Evolutionary conservation across 2,888 invertebrate genomes (phyloP).

Genomic region (Eumerus sabulonum): DNA sequence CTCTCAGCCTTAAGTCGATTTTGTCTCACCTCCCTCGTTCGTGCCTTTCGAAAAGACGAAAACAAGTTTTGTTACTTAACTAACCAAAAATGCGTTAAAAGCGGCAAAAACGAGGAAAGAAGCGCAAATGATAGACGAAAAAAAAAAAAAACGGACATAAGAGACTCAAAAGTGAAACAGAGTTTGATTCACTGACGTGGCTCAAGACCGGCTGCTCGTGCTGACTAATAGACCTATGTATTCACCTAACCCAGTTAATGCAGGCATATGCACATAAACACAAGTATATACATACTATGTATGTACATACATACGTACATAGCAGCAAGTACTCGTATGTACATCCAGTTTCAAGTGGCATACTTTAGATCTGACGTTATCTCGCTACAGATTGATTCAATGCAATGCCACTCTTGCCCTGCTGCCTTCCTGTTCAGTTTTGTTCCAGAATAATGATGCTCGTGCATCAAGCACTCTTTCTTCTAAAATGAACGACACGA

Average conservation of each 20-base stretch:
- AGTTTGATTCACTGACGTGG: slow-evolving; percentile 53
- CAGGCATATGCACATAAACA: too few relatives aligned
- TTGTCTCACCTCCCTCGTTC: too few relatives aligned
- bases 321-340: too few relatives aligned
- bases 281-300: too few relatives aligned
- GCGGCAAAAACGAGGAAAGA: background rate
- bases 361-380: slow-evolving; percentile 2
- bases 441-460: slow-evolving; percentile 6
- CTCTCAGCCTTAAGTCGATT: too few relatives aligned
- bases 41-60: background rate
- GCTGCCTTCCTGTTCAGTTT: background rate
- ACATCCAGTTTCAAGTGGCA: too few relatives aligned
- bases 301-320: too few relatives aligned
- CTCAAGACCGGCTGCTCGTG: slow-evolving; percentile 48
- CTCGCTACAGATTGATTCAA: background rate
- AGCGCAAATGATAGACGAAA: slow-evolving; percentile 16
- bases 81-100: slow-evolving; percentile 9
- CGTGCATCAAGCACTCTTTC: background rate
- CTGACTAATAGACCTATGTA: slow-evolving; percentile 32
- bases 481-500: slow-evolving; percentile 25
- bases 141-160: slow-evolving; percentile 1
- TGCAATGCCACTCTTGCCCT: slow-evolving; percentile 6
- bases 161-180: slow-evolving; percentile 9
- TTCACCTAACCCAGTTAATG: slow-evolving; percentile 2
- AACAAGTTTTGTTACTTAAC: background rate